phyloP scores from a whole-genome alignment of 2,888 invertebrate species.

The Kuschelorhynchus macadamiae region DNA sequence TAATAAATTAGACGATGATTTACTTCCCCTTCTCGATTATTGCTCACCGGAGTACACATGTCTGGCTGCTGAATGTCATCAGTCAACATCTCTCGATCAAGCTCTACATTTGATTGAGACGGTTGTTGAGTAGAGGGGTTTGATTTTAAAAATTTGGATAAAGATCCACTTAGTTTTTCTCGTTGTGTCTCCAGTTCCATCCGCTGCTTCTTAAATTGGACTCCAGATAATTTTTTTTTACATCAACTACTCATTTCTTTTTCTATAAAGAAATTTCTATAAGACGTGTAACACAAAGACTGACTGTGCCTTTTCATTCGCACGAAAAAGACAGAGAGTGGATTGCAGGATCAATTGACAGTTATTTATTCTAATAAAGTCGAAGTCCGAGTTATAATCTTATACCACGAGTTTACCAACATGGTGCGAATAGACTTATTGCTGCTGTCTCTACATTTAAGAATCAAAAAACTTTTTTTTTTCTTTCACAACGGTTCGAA shows the following conservation, averaged over 20 bases:
- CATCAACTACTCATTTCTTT: neutral
- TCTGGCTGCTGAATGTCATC: neutral
- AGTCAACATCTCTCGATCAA: neutral
- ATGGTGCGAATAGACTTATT: no score
- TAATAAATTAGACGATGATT: conserved; percentile 1
- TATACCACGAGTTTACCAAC: no score
- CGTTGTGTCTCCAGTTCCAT: neutral
- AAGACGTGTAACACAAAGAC: no score
- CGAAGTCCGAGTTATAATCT: no score
- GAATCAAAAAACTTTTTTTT: no score
- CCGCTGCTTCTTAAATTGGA: neutral
- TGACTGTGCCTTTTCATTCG: no score
- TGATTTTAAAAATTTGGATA: no score
- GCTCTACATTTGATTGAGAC: conserved; percentile 1
- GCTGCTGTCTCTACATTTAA: no score
- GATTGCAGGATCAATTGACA: no score
- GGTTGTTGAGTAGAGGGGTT: neutral
- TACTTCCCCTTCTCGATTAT: neutral
- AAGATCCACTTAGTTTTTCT: neutral
- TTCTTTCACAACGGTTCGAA: no score
- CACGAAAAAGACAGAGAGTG: no score
- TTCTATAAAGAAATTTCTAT: neutral
- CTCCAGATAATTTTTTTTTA: conserved; percentile 1
- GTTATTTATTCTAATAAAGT: no score
- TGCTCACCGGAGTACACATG: neutral